Percentiles rank a stretch among this genome's conserved stretches.
Evolutionary conservation across 2,113 vertebrate genomes (phyloP).

Genomic region (Sebastes fasciatus): DNA sequence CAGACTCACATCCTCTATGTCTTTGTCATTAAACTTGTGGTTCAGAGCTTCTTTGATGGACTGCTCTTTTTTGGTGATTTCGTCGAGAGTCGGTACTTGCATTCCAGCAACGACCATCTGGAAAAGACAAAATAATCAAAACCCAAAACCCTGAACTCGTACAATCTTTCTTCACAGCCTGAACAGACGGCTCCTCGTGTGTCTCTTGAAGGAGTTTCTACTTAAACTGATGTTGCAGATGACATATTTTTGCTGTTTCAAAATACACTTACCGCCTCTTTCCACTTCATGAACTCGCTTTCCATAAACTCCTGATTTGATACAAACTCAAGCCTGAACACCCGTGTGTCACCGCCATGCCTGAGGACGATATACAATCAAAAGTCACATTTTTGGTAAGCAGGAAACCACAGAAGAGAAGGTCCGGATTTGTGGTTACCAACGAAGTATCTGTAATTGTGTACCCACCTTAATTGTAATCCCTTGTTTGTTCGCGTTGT

Average conservation of each 20-base stretch:
- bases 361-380: conserved; percentile 75
- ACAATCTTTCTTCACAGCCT: background rate
- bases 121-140: background rate
- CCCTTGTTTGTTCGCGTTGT: conserved; percentile 98
- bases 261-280: conserved; percentile 92
- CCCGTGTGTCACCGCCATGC: conserved; percentile 94
- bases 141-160: background rate
- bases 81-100: conserved; percentile 98
- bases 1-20: conserved; percentile 94
- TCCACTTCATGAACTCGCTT: conserved; percentile 99
- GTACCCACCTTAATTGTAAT: conserved; percentile 90
- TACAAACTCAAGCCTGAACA: conserved; percentile 98
- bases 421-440: background rate
- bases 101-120: conserved; percentile 97
- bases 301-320: conserved; percentile 99
- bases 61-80: conserved; percentile 97
- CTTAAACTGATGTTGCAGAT: background rate
- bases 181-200: background rate
- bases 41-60: conserved; percentile 98
- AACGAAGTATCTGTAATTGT: no score
- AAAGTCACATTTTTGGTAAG: background rate
- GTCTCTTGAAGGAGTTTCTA: background rate
- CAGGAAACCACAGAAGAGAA: background rate
- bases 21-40: conserved; percentile 99
- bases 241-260: background rate